Evolutionary conservation across 1,140 invertebrate species (phyloP).

Genomic region (Doryteuthis pealeii): DNA sequence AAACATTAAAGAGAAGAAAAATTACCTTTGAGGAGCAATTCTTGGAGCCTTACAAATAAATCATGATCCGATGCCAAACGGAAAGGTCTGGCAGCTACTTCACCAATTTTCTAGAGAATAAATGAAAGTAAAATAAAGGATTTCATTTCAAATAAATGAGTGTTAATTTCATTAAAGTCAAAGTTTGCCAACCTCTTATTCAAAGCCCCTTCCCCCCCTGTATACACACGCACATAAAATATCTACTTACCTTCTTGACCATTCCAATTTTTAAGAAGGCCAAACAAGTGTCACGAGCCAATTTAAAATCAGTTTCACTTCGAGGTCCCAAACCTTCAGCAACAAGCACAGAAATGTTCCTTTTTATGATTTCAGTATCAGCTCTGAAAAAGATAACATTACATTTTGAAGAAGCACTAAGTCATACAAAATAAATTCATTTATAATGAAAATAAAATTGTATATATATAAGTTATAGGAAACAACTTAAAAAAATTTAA

Average conservation of each 20-base stretch:
- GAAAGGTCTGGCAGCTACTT: constrained; percentile 41
- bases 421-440: no score
- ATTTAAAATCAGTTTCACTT: constrained; percentile 62
- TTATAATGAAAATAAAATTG: no score
- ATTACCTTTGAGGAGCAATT: constrained; percentile 63
- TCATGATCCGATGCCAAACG: constrained; percentile 64
- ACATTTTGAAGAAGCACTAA: background rate
- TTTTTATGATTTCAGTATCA: constrained; percentile 63
- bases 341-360: constrained; percentile 67
- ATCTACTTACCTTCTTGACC: constrained; percentile 38
- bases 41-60: constrained; percentile 63
- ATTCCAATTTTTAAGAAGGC: constrained; percentile 63
- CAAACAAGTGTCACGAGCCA: constrained; percentile 67
- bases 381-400: constrained; percentile 40
- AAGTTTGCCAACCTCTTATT: no score
- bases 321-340: constrained; percentile 64
- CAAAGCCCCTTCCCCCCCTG: no score
- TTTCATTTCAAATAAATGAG: no score
- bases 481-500: no score
- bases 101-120: constrained; percentile 35
- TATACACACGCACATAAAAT: no score
- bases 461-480: no score
- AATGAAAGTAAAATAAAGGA: background rate
- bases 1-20: no score
- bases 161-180: no score